Conservation (phyloP, 2,888 invertebrate species). For the Trachelus troglodyta region DNA sequence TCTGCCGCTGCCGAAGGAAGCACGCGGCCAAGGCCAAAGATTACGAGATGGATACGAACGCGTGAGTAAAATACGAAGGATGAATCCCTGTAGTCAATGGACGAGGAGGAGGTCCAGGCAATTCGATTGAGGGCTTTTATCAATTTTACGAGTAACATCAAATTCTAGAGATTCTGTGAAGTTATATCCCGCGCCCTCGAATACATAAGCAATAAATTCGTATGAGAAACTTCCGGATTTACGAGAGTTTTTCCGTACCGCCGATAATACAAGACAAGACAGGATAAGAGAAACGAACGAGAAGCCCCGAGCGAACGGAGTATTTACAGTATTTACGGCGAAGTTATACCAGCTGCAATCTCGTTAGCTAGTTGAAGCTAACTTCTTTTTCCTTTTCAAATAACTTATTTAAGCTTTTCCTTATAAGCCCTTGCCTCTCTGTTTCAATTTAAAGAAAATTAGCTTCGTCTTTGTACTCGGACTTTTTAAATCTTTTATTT, state of each 20-base stretch:
- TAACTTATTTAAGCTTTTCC: conserved; percentile 16
- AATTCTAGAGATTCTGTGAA: not conserved
- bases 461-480: not conserved
- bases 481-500: not conserved
- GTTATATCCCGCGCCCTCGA: not conserved
- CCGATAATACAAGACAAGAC: not conserved
- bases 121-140: not conserved
- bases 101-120: no score
- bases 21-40: conserved; percentile 86
- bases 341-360: conserved; percentile 15
- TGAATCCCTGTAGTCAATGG: not conserved
- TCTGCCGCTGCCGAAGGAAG: conserved; percentile 87
- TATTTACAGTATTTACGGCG: not conserved
- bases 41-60: conserved; percentile 86
- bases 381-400: conserved; percentile 6
- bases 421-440: conserved; percentile 1
- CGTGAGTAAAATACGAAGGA: conserved; percentile 56
- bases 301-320: not conserved
- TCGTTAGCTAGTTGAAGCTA: conserved; percentile 18
- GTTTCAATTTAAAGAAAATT: not conserved
- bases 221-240: not conserved
- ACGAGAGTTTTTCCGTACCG: not conserved
- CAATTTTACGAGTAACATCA: not conserved
- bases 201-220: not conserved
- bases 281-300: not conserved